Evolutionary conservation across 64 coral and sea anemone genomes (phyloP), one percentile per base, ranked within the genome.

Genomic region (Cladopsammia gracilis): DNA sequence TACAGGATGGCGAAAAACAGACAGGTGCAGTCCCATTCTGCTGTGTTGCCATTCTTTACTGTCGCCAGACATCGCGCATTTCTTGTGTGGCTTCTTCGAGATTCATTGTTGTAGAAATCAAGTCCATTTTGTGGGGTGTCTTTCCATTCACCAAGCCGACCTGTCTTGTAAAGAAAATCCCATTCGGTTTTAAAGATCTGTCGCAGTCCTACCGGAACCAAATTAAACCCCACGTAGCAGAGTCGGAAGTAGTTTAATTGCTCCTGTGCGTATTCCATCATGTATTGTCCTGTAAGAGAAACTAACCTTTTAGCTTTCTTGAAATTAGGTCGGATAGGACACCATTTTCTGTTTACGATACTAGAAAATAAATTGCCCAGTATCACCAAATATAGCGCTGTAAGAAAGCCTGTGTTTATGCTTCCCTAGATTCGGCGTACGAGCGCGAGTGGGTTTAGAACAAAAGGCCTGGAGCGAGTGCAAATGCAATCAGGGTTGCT

Each of bases 1-100:
- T 48, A 87, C 14, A 87, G 83, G 19, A 87, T 87, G 9, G 67
- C 86, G 49, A 53, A 25, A 51, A 74, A 74, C 18, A 88, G 19
- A 34, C 20, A 47, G 20, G 68, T 88, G 57, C 86, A 88, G 70
- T 88, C 86, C 86, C 86, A 88, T 73, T 54, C 48, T 19, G 53
- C 48, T 8, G 83, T 87, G 64, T 87, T 53, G 11, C 83, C 83
- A 53, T 71, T 87, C 18, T 25, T 9, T 6, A 70, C 25, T 11
- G 2, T 87, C 20, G 66, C 10, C 34, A 87, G 64, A 45, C 25
- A 11, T 42, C 45, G 7, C 2, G 24, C 42, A 11, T 68, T 71
- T 14, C 34, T 34, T 34, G 3, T 87, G 44, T 50, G 60, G 7
- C 24, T 14, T 87, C n/a, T 49, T 51, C 5, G 15, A 73, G 64